These are phyloP conservation scores for Neosilurus hyrtlii DNA, from an alignment of 2,797 vertebrate species.

Conservation along the genomic window DNA sequence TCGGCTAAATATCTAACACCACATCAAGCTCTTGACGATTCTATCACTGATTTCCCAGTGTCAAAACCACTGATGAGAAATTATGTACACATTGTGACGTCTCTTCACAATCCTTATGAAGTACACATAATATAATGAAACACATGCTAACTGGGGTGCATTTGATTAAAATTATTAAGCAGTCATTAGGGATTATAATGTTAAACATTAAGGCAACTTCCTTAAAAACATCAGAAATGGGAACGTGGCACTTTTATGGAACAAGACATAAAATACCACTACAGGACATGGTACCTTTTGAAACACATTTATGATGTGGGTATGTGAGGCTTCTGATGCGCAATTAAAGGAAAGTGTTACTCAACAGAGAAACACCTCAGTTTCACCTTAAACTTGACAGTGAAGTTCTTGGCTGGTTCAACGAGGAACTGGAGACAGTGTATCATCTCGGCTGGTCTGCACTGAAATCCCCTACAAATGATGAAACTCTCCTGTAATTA, in stretches of 20 bases:
- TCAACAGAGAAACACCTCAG: background rate
- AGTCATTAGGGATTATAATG: no score
- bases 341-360: background rate
- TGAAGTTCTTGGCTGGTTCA: constrained; percentile 75
- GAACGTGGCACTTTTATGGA: background rate
- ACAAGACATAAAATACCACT: background rate
- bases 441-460: constrained; percentile 69
- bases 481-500: background rate
- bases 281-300: background rate
- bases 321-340: background rate
- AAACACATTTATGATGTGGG: background rate
- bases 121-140: background rate
- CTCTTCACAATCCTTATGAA: background rate
- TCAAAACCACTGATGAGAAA: background rate
- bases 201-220: background rate
- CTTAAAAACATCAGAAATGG: background rate
- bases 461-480: constrained; percentile 40
- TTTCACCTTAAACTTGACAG: constrained; percentile 74
- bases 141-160: background rate
- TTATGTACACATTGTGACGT: background rate
- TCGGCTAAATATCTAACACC: background rate
- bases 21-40: background rate
- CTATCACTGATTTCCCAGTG: background rate
- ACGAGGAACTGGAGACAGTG: constrained; percentile 80
- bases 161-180: background rate